Evolutionary conservation across 2,113 vertebrate genomes (phyloP).

Genomic region (Lonchura striata): DNA sequence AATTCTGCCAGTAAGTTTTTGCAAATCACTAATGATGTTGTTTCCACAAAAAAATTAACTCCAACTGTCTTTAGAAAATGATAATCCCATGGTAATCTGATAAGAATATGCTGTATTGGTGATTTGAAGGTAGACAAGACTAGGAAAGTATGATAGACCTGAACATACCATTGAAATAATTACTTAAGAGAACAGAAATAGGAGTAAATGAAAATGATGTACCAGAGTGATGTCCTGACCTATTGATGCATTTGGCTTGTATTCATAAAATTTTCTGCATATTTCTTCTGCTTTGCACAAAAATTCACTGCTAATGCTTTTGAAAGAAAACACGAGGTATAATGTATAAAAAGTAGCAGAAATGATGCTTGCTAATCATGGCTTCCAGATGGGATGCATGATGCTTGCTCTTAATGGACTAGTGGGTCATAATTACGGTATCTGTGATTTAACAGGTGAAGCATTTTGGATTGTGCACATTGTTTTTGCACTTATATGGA

Average conservation of each 20-base stretch:
- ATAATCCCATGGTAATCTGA: background rate
- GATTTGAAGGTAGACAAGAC: background rate
- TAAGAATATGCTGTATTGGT: background rate
- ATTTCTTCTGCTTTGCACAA: background rate
- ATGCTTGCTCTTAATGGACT: background rate
- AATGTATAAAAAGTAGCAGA: background rate
- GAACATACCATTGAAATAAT: background rate
- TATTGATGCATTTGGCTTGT: background rate
- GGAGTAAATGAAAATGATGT: background rate
- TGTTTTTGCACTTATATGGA: background rate
- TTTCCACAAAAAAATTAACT: background rate
- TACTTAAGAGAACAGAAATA: background rate
- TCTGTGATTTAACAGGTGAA: background rate
- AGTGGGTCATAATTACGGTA: fast-evolving
- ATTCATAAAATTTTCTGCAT: background rate
- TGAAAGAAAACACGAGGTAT: background rate
- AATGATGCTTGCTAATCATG: background rate
- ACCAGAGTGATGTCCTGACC: background rate
- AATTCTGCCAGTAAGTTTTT: background rate
- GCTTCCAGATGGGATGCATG: background rate
- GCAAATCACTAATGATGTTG: background rate
- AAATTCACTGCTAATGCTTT: background rate
- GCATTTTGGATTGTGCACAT: slow-evolving; percentile 17
- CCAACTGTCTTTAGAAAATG: background rate
- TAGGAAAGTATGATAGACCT: background rate